phyloP scores from a whole-genome alignment of 2,797 vertebrate species.

The Lemur catta region DNA sequence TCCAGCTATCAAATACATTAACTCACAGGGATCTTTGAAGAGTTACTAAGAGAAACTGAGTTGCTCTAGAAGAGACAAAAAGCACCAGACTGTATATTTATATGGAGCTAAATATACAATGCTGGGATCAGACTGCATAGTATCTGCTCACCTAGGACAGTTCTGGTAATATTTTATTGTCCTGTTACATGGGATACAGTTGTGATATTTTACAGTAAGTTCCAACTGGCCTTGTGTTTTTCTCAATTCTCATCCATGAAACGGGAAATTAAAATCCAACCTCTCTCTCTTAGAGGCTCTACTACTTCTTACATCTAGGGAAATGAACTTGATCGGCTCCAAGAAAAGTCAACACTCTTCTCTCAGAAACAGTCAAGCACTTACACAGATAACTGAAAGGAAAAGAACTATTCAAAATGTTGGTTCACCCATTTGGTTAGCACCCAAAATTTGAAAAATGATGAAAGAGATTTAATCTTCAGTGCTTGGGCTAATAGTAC shows the following conservation, averaged over 20 bases:
- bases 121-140: not conserved
- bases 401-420: not conserved
- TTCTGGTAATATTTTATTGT: not conserved
- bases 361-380: not conserved
- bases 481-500: not conserved
- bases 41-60: not conserved
- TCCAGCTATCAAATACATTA: not conserved
- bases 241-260: constrained; percentile 15
- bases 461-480: not conserved
- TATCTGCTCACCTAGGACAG: not conserved
- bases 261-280: constrained; percentile 50
- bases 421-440: not conserved
- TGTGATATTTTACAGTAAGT: constrained; percentile 2
- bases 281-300: constrained; percentile 27
- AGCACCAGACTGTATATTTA: not conserved
- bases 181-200: not conserved
- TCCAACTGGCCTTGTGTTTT: not conserved
- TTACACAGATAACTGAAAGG: not conserved
- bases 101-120: not conserved
- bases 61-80: not conserved
- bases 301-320: constrained; percentile 32
- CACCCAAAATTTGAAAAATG: not conserved
- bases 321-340: constrained; percentile 34
- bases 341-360: not conserved
- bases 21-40: not conserved